phyloP scores from a whole-genome alignment of 2,113 vertebrate species.

The Glaucomys volans region DNA sequence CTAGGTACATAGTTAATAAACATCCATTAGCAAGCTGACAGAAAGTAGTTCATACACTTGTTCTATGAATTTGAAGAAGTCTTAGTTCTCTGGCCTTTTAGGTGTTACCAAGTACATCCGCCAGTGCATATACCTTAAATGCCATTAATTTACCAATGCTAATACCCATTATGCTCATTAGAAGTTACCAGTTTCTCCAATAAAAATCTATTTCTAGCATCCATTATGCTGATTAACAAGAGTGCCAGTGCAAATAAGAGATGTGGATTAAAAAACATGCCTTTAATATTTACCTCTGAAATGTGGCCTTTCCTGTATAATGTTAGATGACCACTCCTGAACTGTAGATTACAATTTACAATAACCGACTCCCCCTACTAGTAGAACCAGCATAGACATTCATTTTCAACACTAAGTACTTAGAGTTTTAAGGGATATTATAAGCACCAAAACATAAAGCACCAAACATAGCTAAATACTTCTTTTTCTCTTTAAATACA shows the following conservation, averaged over 20 bases:
- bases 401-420: neutral
- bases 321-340: neutral
- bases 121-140: neutral
- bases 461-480: neutral
- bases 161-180: neutral
- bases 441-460: neutral
- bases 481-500: neutral
- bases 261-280: neutral
- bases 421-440: neutral
- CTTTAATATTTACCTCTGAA: neutral
- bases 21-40: neutral
- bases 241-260: neutral
- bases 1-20: neutral
- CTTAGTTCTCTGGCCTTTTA: neutral
- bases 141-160: neutral
- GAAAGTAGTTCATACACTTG: neutral
- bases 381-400: neutral
- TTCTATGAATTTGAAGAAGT: neutral
- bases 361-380: neutral
- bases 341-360: neutral
- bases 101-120: neutral
- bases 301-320: neutral
- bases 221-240: slow-evolving; percentile 5
- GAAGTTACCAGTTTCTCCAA: neutral
- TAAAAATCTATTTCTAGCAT: slow-evolving; percentile 34